A percentile compares a stretch with the other conserved stretches of the same genome.
Evolutionary conservation across 2,888 invertebrate species (phyloP).

Genomic region (Drosophila birchii): DNA sequence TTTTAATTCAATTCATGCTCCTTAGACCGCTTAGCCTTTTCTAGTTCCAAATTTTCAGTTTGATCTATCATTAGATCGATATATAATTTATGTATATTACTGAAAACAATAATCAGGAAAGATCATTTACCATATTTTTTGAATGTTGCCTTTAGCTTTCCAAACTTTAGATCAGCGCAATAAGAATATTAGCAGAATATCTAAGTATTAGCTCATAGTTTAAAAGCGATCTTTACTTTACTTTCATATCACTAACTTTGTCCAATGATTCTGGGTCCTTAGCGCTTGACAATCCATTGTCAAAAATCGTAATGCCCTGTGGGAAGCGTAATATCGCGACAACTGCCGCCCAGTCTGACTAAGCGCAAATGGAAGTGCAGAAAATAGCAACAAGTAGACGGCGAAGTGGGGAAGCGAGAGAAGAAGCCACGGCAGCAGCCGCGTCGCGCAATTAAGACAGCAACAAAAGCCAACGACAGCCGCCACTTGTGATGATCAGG

Average conservation of each 20-base stretch:
- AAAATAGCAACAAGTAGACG: slow-evolving; percentile 77
- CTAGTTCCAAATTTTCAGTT: background rate
- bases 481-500: slow-evolving; percentile 8
- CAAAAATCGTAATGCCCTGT: background rate
- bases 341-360: slow-evolving; percentile 75
- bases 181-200: too few relatives aligned
- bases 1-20: background rate
- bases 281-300: background rate
- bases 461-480: slow-evolving; percentile 55
- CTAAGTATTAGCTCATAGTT: background rate
- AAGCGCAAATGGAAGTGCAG: slow-evolving; percentile 70
- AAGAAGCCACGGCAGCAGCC: slow-evolving; percentile 50
- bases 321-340: slow-evolving; percentile 13
- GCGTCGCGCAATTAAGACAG: slow-evolving; percentile 74
- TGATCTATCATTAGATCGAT: background rate
- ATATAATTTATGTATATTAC: background rate
- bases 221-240: background rate
- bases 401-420: slow-evolving; percentile 5
- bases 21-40: background rate
- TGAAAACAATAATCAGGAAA: background rate
- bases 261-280: background rate
- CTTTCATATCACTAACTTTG: background rate
- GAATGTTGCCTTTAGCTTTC: background rate
- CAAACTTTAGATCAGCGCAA: background rate
- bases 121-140: background rate